Conservation (phyloP, 1,140 invertebrate genomes). For the Eurosta solidaginis region DNA sequence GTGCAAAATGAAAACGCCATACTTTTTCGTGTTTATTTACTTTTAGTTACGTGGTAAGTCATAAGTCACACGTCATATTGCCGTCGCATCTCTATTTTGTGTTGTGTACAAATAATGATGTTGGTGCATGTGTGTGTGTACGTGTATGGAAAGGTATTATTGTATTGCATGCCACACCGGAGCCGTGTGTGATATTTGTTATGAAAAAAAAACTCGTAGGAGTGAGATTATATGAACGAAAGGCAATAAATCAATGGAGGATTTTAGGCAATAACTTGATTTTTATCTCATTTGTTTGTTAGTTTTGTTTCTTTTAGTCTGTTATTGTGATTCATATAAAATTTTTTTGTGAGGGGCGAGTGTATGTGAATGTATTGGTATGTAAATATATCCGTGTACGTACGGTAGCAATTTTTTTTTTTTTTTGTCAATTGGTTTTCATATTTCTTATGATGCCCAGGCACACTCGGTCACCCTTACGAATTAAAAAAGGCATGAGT, state of each 20-base stretch:
- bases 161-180: not conserved
- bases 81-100: not conserved
- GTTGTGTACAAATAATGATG: not conserved
- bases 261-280: constrained; percentile 31
- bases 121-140: not conserved
- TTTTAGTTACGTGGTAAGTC: constrained; percentile 25
- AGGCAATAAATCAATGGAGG: constrained; percentile 20
- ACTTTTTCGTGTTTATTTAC: not conserved
- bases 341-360: not conserved
- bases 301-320: not conserved
- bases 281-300: constrained; percentile 20
- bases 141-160: not conserved
- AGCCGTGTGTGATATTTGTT: not conserved
- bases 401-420: not conserved
- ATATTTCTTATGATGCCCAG: too few relatives aligned
- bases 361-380: not conserved
- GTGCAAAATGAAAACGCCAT: not conserved
- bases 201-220: not conserved
- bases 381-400: not conserved
- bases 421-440: too few relatives aligned
- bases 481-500: too few relatives aligned
- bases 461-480: too few relatives aligned
- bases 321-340: not conserved
- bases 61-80: constrained; percentile 16
- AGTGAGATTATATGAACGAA: not conserved